phyloP scores from a whole-genome alignment of 30 jellyfish, hydroid and myxozoan species.

The Mastigias papua region DNA sequence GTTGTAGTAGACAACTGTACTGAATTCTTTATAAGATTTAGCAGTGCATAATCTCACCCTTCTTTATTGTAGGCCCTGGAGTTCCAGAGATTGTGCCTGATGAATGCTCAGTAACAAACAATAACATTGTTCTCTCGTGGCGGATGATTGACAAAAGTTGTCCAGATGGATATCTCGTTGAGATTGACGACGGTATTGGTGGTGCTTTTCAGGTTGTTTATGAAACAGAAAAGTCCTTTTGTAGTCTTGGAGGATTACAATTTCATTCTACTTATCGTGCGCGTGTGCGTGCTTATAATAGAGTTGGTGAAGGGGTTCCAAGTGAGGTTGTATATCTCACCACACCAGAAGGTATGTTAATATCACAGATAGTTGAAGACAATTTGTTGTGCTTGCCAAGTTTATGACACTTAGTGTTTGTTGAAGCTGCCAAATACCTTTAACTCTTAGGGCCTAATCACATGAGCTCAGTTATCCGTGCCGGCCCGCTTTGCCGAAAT shows the following conservation, averaged over 20 bases:
- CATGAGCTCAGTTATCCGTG: background rate
- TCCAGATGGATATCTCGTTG: conserved; percentile 83
- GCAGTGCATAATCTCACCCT: background rate
- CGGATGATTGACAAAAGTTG: conserved; percentile 39
- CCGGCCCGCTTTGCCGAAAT: background rate
- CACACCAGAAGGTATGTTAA: conserved; percentile 86
- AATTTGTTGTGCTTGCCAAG: no score
- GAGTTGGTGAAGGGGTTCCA: conserved; percentile 81
- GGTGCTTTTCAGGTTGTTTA: conserved; percentile 87
- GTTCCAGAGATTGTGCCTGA: conserved; percentile 83
- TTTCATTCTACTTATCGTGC: conserved; percentile 90
- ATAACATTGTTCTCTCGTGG: conserved; percentile 87
- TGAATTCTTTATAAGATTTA: background rate
- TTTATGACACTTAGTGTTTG: no score
- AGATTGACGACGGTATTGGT: conserved; percentile 91
- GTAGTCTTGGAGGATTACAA: conserved; percentile 95
- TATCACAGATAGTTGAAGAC: no score
- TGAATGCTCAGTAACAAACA: conserved; percentile 86
- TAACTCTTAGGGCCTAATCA: no score
- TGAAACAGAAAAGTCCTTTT: conserved; percentile 78
- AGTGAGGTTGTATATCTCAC: conserved; percentile 89
- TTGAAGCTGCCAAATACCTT: no score
- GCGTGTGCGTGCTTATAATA: conserved; percentile 78
- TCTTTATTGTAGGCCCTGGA: conserved; percentile 71
- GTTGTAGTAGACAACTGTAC: background rate